phyloP scores from a whole-genome alignment of 1,140 invertebrate species.

The Cotesia chilonis region DNA sequence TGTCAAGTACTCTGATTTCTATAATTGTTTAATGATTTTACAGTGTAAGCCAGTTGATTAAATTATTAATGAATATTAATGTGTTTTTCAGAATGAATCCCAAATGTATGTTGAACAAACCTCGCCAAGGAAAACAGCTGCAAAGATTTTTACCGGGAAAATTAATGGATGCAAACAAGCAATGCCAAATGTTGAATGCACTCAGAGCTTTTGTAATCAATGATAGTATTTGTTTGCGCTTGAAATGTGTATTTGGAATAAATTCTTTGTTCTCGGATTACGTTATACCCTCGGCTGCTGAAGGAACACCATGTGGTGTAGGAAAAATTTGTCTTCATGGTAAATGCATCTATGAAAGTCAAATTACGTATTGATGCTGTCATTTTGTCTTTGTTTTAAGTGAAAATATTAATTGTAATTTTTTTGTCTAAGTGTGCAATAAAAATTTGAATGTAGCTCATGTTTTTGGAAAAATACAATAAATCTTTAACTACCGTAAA shows the following conservation, averaged over 20 bases:
- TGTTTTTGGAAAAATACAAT: too few species aligned
- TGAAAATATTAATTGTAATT: too few species aligned
- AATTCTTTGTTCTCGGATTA: conserved; percentile 11
- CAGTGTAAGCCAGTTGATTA: background rate
- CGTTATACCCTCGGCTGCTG: conserved; percentile 17
- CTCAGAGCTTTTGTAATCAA: conserved; percentile 12
- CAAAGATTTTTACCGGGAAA: conserved; percentile 26
- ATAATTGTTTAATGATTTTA: too few species aligned
- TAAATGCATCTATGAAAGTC: background rate
- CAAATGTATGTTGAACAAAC: conserved; percentile 29
- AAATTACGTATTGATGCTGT: too few species aligned
- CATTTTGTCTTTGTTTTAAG: too few species aligned
- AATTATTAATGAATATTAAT: conserved; percentile 5
- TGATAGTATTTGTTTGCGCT: background rate
- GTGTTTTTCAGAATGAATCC: background rate
- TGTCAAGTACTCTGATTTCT: background rate
- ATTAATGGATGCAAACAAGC: conserved; percentile 26
- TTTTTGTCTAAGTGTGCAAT: too few species aligned
- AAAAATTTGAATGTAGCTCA: too few species aligned
- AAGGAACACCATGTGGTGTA: conserved; percentile 33
- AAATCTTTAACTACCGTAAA: too few species aligned
- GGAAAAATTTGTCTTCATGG: conserved; percentile 26
- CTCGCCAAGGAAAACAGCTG: background rate
- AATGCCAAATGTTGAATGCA: conserved; percentile 25
- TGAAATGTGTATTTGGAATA: background rate